phyloP scores from a whole-genome alignment of 2,888 invertebrate genomes.

The Limnephilus rhombicus region DNA sequence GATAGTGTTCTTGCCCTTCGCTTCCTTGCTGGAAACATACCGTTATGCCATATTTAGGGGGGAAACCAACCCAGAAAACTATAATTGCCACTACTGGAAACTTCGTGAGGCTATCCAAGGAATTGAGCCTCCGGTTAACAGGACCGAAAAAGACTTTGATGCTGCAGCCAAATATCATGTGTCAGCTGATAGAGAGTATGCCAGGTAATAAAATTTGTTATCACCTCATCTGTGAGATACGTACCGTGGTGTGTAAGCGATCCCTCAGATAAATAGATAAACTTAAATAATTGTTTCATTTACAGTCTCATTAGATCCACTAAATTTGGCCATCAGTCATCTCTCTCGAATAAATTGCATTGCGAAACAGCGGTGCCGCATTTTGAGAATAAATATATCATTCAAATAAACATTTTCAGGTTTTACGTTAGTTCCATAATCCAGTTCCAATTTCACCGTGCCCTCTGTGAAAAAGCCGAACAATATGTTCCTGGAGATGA shows the following conservation, averaged over 20 bases:
- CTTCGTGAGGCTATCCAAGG: constrained; percentile 80
- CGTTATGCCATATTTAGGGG: constrained; percentile 84
- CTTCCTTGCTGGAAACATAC: constrained; percentile 83
- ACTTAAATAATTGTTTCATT: too few relatives aligned
- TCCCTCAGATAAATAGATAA: too few relatives aligned
- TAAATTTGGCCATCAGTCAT: too few relatives aligned
- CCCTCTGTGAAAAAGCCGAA: constrained; percentile 84
- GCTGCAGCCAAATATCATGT: constrained; percentile 85
- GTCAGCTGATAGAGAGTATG: constrained; percentile 81
- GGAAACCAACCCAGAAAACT: constrained; percentile 77
- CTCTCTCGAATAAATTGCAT: neutral
- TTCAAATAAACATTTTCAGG: constrained; percentile 70
- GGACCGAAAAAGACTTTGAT: constrained; percentile 82
- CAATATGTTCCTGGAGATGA: constrained; percentile 82
- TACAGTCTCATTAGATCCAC: too few relatives aligned
- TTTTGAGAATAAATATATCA: too few relatives aligned
- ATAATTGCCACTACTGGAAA: constrained; percentile 83
- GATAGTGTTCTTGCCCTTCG: constrained; percentile 85
- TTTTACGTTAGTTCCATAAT: constrained; percentile 88
- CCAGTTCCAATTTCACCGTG: constrained; percentile 91
- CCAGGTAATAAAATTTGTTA: constrained; percentile 75
- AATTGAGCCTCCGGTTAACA: constrained; percentile 79
- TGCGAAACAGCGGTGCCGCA: too few relatives aligned
- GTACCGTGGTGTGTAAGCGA: too few relatives aligned
- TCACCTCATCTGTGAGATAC: too few relatives aligned